phyloP scores from a whole-genome alignment of 2,888 invertebrate genomes.

The Drosophila neonasuta region DNA sequence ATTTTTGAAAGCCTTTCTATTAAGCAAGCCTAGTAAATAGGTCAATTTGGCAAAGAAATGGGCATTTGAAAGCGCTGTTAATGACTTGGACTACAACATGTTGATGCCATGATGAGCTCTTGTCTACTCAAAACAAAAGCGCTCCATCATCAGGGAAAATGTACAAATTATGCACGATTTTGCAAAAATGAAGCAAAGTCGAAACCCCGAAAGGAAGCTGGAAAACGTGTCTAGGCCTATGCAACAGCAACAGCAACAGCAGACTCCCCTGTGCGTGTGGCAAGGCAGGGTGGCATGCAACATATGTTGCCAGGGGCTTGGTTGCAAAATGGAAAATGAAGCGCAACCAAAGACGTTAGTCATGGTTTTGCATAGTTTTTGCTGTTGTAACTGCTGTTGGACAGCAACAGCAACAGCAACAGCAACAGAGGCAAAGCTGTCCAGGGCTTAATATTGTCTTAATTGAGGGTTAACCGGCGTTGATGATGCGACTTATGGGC shows the following conservation, averaged over 20 bases:
- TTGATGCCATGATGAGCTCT: slow-evolving; percentile 37
- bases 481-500: slow-evolving; percentile 80
- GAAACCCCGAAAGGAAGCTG: slow-evolving; percentile 19
- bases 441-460: slow-evolving; percentile 80
- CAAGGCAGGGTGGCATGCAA: slow-evolving; percentile 53
- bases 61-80: slow-evolving; percentile 43
- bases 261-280: slow-evolving; percentile 18
- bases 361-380: slow-evolving; percentile 79
- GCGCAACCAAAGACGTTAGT: slow-evolving; percentile 79
- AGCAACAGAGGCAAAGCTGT: slow-evolving; percentile 36
- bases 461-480: slow-evolving; percentile 82
- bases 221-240: slow-evolving; percentile 58
- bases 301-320: slow-evolving; percentile 68
- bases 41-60: slow-evolving; percentile 23
- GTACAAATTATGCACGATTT: slow-evolving; percentile 67
- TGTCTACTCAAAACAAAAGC: slow-evolving; percentile 36
- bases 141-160: slow-evolving; percentile 70
- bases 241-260: slow-evolving; percentile 12
- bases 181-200: slow-evolving; percentile 19
- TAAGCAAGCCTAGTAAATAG: slow-evolving; percentile 8
- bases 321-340: slow-evolving; percentile 66
- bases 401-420: slow-evolving; percentile 24
- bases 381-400: slow-evolving; percentile 40
- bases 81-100: slow-evolving; percentile 44
- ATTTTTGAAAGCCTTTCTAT: slow-evolving; percentile 7